Evolutionary conservation across 1,140 invertebrate species (phyloP).

Genomic region (Adelges cooleyi): DNA sequence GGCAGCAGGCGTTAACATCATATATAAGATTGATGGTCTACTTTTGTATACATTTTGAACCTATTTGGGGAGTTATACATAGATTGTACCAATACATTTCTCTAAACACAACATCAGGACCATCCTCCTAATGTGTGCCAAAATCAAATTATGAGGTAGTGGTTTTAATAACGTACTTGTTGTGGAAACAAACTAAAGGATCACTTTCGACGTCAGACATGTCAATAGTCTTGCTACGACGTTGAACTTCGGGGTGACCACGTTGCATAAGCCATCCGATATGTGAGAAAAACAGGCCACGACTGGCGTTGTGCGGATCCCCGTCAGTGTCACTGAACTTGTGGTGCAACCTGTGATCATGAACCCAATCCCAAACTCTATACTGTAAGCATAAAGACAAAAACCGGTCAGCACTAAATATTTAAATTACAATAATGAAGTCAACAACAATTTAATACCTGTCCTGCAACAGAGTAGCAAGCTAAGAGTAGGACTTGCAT

Average conservation of each 20-base stretch:
- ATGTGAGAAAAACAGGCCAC: slow-evolving; percentile 56
- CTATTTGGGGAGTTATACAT: too few relatives aligned
- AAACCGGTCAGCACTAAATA: slow-evolving; percentile 20
- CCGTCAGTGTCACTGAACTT: slow-evolving; percentile 53
- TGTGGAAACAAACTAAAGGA: slow-evolving; percentile 58
- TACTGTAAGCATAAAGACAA: slow-evolving; percentile 30
- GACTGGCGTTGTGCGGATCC: slow-evolving; percentile 52
- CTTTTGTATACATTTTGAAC: too few relatives aligned
- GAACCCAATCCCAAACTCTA: slow-evolving; percentile 39
- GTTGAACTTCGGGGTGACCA: slow-evolving; percentile 51
- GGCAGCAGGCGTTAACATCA: too few relatives aligned
- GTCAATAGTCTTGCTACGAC: slow-evolving; percentile 55
- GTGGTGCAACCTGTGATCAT: slow-evolving; percentile 53
- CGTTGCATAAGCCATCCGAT: slow-evolving; percentile 52
- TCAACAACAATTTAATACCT: slow-evolving; percentile 30
- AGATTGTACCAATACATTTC: too few relatives aligned
- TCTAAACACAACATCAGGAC: too few relatives aligned
- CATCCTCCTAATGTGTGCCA: too few relatives aligned
- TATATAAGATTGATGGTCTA: too few relatives aligned
- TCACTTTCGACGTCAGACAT: slow-evolving; percentile 57
- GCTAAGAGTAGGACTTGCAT: slow-evolving; percentile 47
- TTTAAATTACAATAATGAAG: not conserved
- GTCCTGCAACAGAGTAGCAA: slow-evolving; percentile 39
- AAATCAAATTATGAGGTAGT: too few relatives aligned
- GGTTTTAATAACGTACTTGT: slow-evolving; percentile 43